Conservation (phyloP, 2,113 vertebrate genomes). For the Callorhinus ursinus region DNA sequence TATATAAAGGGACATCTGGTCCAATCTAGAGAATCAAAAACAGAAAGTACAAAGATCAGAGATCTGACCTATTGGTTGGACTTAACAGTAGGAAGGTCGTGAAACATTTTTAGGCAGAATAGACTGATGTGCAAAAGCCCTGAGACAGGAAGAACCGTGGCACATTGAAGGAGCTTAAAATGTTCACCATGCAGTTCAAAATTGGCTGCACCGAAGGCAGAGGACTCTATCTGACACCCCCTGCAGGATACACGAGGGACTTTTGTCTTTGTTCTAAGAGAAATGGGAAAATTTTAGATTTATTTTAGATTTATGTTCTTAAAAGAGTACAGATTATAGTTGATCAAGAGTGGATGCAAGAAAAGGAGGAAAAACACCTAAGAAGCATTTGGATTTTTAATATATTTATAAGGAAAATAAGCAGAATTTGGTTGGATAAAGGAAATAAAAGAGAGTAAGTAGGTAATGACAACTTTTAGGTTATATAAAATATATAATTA, state of each 20-base stretch:
- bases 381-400: background rate
- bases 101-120: background rate
- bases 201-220: background rate
- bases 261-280: background rate
- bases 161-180: background rate
- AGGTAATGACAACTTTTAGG: background rate
- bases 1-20: background rate
- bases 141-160: background rate
- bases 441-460: background rate
- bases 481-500: background rate
- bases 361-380: background rate
- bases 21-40: background rate
- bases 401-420: background rate
- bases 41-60: background rate
- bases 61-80: background rate
- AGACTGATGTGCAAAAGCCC: background rate
- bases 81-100: background rate
- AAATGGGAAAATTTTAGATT: background rate
- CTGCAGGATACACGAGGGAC: no score
- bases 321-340: background rate
- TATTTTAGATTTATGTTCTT: background rate
- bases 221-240: rapidly evolving
- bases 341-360: background rate
- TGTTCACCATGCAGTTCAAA: background rate
- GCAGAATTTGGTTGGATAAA: background rate